These are phyloP conservation scores for Stomorhina lunata DNA, from an alignment of 2,888 invertebrate genomes.

Conservation along the genomic window DNA sequence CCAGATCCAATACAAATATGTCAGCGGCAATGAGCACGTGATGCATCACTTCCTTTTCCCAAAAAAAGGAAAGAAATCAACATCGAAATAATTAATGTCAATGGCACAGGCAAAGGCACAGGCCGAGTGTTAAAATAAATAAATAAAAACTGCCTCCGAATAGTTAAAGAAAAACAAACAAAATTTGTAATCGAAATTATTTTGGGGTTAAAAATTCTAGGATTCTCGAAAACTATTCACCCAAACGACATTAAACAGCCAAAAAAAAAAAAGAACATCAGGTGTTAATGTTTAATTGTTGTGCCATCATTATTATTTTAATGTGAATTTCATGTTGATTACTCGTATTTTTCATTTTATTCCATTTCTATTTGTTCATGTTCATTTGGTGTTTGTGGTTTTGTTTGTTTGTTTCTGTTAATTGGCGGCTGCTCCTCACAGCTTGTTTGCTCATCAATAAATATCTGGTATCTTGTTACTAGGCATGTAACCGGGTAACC, in stretches of 20 bases:
- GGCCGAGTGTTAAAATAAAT: conserved; percentile 6
- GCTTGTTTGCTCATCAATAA: no score
- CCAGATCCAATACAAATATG: conserved; percentile 35
- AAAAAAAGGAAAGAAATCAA: conserved; percentile 17
- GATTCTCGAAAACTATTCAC: background rate
- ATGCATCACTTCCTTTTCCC: conserved; percentile 45
- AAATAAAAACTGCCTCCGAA: background rate
- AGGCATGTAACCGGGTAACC: no score
- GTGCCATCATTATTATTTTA: conserved; percentile 30
- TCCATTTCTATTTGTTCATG: background rate
- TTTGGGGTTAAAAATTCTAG: background rate
- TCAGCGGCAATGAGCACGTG: conserved; percentile 41
- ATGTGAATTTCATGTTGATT: background rate
- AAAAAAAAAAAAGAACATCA: no score
- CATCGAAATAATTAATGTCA: conserved; percentile 20
- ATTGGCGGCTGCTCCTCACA: no score
- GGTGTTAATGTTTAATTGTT: conserved; percentile 18
- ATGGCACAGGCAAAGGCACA: no score
- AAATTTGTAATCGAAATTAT: conserved; percentile 1
- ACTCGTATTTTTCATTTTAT: background rate
- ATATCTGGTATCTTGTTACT: no score
- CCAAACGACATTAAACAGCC: background rate
- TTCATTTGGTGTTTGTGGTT: no score
- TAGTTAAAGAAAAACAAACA: background rate
- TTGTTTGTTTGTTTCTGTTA: no score